phyloP scores from a whole-genome alignment of 2,797 vertebrate species.

The Heteromormyrus szaboi region DNA sequence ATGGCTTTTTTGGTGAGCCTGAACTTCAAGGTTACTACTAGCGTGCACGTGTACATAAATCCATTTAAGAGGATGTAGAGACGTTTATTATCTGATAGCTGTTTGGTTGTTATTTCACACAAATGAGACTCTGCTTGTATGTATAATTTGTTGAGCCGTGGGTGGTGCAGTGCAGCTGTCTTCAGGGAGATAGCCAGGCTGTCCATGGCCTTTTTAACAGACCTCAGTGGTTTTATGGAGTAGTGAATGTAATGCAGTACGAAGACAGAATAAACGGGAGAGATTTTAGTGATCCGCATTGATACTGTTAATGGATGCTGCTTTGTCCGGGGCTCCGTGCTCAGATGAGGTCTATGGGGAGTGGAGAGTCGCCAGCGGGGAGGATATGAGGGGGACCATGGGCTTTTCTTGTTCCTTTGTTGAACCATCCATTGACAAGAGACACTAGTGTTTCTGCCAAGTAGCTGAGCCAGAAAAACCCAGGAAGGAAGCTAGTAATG shows the following conservation, averaged over 20 bases:
- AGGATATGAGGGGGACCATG: constrained; percentile 13
- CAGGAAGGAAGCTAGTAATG: constrained; percentile 20
- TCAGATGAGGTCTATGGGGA: background rate
- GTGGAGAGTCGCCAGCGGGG: background rate
- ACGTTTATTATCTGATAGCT: background rate
- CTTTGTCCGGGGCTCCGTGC: background rate
- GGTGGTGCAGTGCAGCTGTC: background rate
- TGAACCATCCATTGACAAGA: constrained; percentile 15
- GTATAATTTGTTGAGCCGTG: background rate
- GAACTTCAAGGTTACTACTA: background rate
- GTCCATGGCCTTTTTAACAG: background rate
- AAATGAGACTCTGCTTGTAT: background rate
- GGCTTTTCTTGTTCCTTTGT: constrained; percentile 19
- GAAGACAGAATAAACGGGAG: background rate
- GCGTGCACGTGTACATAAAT: background rate
- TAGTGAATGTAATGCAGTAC: background rate
- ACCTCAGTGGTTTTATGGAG: background rate
- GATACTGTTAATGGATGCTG: background rate
- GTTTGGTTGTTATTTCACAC: background rate
- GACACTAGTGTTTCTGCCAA: constrained; percentile 16
- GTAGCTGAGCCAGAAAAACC: constrained; percentile 16
- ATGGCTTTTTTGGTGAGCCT: background rate
- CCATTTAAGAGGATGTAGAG: background rate
- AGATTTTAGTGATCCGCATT: background rate
- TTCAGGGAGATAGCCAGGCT: background rate